phyloP scores from a whole-genome alignment of 2,797 vertebrate species.

The Melanotaenia parkinsoni region DNA sequence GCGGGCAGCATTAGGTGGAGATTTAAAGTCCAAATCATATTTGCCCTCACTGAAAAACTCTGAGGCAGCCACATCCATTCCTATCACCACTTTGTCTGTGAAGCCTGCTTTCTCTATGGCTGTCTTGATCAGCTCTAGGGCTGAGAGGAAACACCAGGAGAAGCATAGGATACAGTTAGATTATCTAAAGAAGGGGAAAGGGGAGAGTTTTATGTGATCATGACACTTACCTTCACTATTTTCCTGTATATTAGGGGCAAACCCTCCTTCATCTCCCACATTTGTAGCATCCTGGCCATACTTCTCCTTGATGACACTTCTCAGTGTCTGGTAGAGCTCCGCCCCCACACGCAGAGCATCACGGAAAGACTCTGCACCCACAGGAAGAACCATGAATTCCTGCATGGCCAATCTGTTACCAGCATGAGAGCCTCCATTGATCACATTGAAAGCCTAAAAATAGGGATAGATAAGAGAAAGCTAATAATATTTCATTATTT shows the following conservation, averaged over 20 bases:
- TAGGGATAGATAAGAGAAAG: not conserved
- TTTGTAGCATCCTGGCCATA: conserved; percentile 94
- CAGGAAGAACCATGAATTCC: conserved; percentile 94
- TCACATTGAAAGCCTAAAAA: conserved; percentile 91
- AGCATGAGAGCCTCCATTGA: conserved; percentile 93
- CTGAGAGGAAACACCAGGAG: conserved; percentile 64
- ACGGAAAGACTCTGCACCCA: conserved; percentile 91
- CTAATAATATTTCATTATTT: not conserved
- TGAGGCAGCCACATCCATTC: conserved; percentile 94
- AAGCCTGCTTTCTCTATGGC: conserved; percentile 93
- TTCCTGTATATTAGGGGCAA: conserved; percentile 94
- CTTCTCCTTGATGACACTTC: conserved; percentile 92
- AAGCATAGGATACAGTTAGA: not conserved
- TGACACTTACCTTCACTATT: conserved; percentile 89
- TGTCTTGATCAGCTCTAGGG: conserved; percentile 92
- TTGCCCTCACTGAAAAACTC: conserved; percentile 93
- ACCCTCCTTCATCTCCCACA: conserved; percentile 94
- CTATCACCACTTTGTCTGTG: conserved; percentile 93
- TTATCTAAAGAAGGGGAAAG: not conserved
- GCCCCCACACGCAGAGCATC: conserved; percentile 92
- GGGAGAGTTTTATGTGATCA: conserved; percentile 27
- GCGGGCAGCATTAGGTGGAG: conserved; percentile 88
- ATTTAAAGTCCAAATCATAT: conserved; percentile 95
- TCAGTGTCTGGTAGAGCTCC: conserved; percentile 93
- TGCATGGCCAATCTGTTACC: conserved; percentile 95